phyloP scores from a whole-genome alignment of 2,888 invertebrate genomes.

The Xylota segnis region DNA sequence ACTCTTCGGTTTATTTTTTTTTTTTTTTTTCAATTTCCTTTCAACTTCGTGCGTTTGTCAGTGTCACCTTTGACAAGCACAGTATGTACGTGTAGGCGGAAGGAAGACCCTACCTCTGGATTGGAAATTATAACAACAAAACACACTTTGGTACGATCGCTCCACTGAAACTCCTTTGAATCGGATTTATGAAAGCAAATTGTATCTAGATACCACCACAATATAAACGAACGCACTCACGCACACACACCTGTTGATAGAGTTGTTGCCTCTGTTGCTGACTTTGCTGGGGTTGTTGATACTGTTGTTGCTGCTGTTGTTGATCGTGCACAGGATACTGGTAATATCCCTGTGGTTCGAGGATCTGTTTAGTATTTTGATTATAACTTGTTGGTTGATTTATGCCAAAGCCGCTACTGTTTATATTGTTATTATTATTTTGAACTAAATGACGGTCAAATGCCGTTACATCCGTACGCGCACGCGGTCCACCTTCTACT shows the following conservation, averaged over 20 bases:
- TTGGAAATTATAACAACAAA: conserved; percentile 40
- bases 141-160: conserved; percentile 1
- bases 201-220: conserved; percentile 8
- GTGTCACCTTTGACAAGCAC: conserved; percentile 66
- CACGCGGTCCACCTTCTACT: conserved; percentile 84
- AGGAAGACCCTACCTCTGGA: conserved; percentile 38
- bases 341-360: conserved; percentile 66
- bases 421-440: conserved; percentile 79
- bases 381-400: conserved; percentile 74
- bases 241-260: conserved; percentile 83
- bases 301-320: conserved; percentile 62
- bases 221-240: conserved; percentile 35
- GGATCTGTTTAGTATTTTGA: conserved; percentile 62
- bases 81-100: conserved; percentile 63
- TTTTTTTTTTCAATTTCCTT: conserved; percentile 55
- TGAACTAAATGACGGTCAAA: conserved; percentile 78
- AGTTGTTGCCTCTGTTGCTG: conserved; percentile 69
- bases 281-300: conserved; percentile 58
- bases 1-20: conserved; percentile 31
- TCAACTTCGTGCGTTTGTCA: conserved; percentile 48
- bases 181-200: conserved; percentile 10
- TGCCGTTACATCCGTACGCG: conserved; percentile 80
- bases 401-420: conserved; percentile 61
- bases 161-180: conserved; percentile 13
- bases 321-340: conserved; percentile 75